phyloP scores from a whole-genome alignment of 2,113 vertebrate species.

The Ornithorhynchus anatinus region DNA sequence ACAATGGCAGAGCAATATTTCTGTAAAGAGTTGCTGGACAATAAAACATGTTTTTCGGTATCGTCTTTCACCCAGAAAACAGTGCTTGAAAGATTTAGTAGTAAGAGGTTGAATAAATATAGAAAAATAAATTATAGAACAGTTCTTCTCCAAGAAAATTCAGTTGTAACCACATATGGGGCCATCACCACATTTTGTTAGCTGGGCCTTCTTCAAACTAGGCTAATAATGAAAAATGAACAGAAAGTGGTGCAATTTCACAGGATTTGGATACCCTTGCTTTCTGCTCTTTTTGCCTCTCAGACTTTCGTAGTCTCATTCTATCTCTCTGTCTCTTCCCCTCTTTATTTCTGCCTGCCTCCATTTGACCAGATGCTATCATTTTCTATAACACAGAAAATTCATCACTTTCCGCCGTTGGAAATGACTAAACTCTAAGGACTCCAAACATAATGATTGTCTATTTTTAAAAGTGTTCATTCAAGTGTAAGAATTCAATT shows the following conservation, averaged over 20 bases:
- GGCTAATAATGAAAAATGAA: no score
- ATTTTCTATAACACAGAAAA: not conserved
- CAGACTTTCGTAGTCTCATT: no score
- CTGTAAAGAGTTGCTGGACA: constrained; percentile 4
- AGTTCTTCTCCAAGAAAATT: no score
- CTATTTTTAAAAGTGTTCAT: not conserved
- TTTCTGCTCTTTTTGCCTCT: no score
- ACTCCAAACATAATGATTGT: not conserved
- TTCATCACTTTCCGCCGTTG: not conserved
- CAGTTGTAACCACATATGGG: no score
- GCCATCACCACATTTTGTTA: no score
- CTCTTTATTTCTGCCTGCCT: no score
- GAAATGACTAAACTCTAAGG: not conserved
- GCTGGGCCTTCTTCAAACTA: no score
- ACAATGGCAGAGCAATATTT: constrained; percentile 8
- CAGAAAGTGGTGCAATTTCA: no score
- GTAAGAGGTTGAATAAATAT: not conserved
- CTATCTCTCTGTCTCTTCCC: no score
- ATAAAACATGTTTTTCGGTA: not conserved
- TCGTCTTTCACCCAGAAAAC: not conserved
- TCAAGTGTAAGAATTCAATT: not conserved
- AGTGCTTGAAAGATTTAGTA: not conserved
- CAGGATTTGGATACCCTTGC: no score
- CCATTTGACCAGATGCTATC: not conserved
- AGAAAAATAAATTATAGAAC: no score